Conservation (phyloP, 2,113 vertebrate species). For the Labeo rohita region DNA sequence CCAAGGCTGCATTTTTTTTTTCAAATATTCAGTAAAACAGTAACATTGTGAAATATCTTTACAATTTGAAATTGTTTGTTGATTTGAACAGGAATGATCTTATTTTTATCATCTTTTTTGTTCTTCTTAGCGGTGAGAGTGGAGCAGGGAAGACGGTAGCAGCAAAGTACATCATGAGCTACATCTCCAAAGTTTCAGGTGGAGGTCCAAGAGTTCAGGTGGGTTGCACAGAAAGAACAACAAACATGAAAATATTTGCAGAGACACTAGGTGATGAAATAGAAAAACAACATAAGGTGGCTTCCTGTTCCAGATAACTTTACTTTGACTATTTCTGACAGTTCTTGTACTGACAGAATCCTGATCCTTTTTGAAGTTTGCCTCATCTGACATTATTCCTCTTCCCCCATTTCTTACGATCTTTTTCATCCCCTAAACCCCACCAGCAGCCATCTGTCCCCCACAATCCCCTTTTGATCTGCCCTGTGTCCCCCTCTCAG, state of each 20-base stretch:
- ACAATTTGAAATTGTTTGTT: neutral
- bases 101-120: constrained; percentile 37
- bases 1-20: neutral
- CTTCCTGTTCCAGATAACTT: neutral
- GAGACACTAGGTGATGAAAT: neutral
- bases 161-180: constrained; percentile 97
- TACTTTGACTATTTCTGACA: neutral
- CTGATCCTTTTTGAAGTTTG: constrained; percentile 4
- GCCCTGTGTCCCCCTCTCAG: neutral
- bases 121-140: constrained; percentile 87
- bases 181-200: constrained; percentile 93
- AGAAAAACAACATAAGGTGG: neutral
- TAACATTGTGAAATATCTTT: neutral
- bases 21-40: neutral
- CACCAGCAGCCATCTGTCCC: constrained; percentile 65
- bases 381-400: constrained; percentile 40
- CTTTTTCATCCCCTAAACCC: constrained; percentile 49
- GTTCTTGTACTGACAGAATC: constrained; percentile 9
- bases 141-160: constrained; percentile 97
- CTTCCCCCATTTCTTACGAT: constrained; percentile 49
- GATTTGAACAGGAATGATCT: neutral
- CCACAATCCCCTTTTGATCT: constrained; percentile 18
- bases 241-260: neutral
- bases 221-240: constrained; percentile 41
- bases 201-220: constrained; percentile 96